Percentiles rank a stretch among this genome's conserved stretches.
Conservation (phyloP, 2,113 vertebrate genomes). For the Chaetorhynchus papuensis region DNA sequence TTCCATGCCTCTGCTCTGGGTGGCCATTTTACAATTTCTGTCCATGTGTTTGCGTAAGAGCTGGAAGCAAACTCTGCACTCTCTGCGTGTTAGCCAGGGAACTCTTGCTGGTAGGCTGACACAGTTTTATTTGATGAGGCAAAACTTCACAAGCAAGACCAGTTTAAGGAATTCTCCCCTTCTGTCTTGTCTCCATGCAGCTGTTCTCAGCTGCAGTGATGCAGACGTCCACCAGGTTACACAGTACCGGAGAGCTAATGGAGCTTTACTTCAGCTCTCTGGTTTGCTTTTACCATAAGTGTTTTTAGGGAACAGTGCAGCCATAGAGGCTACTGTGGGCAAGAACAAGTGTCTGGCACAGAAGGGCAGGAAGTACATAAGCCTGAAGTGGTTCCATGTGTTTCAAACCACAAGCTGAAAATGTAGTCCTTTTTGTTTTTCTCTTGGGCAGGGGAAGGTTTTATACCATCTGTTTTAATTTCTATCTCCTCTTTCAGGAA, state of each 20-base stretch:
- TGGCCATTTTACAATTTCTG: not conserved
- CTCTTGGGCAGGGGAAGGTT: not conserved
- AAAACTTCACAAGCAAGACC: not conserved
- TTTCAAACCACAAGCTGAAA: not conserved
- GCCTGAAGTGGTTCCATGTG: not conserved
- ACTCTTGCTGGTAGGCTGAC: not conserved
- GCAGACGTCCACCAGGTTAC: not conserved
- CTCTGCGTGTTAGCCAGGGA: not conserved
- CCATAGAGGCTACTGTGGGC: not conserved
- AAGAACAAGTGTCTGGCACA: not conserved
- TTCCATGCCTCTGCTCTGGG: not conserved
- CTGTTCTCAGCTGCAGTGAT: not conserved
- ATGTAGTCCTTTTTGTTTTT: not conserved
- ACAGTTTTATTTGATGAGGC: not conserved
- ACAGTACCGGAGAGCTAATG: not conserved
- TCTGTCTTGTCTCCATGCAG: not conserved
- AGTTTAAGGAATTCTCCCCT: not conserved
- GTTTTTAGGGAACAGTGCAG: not conserved
- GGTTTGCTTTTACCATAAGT: not conserved
- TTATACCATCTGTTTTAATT: not conserved
- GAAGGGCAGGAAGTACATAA: not conserved
- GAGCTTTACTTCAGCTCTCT: not conserved
- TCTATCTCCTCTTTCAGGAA: not conserved
- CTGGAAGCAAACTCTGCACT: not conserved
- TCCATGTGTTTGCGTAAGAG: not conserved